Conservation (phyloP, 2,888 invertebrate species). For the Xestia xanthographa region DNA sequence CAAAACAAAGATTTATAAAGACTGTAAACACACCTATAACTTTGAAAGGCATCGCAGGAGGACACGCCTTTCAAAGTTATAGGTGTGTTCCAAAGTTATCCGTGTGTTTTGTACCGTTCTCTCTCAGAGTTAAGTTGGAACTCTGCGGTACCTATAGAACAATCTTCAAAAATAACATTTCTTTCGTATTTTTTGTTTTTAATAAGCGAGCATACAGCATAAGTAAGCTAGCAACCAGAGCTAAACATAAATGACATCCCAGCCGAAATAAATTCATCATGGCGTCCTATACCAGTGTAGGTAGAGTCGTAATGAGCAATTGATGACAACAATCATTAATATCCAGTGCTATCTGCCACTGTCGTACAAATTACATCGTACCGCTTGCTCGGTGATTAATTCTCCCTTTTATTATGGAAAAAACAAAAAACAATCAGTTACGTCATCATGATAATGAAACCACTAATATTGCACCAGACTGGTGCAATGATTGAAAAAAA, state of each 20-base stretch:
- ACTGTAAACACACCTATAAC: no score
- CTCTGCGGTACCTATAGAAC: no score
- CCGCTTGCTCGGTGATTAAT: constrained; percentile 47
- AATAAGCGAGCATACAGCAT: neutral
- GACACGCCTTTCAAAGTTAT: no score
- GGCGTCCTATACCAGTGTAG: constrained; percentile 6
- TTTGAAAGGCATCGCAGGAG: no score
- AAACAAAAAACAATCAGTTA: constrained; percentile 20
- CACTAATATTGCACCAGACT: no score
- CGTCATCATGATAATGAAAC: constrained; percentile 28
- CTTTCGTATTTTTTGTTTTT: no score
- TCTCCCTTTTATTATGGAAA: constrained; percentile 31
- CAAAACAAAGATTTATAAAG: no score
- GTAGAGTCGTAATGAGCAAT: constrained; percentile 54
- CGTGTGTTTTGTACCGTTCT: no score
- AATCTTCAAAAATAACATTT: no score
- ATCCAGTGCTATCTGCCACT: constrained; percentile 43
- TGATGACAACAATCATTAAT: constrained; percentile 64
- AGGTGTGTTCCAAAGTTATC: no score
- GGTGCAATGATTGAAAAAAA: no score
- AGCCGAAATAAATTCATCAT: constrained; percentile 38
- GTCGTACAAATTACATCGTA: constrained; percentile 52
- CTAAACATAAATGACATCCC: constrained; percentile 26
- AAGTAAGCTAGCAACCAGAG: neutral
- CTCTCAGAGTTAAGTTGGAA: no score